Conservation (phyloP, 2,888 invertebrate species). For the Sipunculus nudus region DNA sequence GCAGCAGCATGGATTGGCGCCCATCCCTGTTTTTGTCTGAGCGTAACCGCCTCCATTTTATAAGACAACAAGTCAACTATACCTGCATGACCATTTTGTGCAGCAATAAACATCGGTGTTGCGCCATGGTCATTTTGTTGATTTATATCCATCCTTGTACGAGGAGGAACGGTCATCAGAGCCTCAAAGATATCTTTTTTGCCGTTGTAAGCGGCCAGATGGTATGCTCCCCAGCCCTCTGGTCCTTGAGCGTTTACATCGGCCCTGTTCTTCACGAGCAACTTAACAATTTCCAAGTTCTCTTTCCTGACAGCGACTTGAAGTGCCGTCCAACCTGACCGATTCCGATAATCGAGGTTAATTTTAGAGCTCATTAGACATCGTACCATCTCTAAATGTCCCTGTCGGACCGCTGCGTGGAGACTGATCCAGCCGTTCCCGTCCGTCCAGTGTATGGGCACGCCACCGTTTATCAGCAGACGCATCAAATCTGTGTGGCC, state of each 20-base stretch:
- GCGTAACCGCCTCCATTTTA: slow-evolving; percentile 22
- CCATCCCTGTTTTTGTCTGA: slow-evolving; percentile 27
- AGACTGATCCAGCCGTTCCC: slow-evolving; percentile 34
- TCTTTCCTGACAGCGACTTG: slow-evolving; percentile 32
- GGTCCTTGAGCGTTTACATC: slow-evolving; percentile 31
- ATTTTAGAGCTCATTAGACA: slow-evolving; percentile 17
- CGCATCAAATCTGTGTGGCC: slow-evolving; percentile 22
- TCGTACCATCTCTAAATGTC: slow-evolving; percentile 14
- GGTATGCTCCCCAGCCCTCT: slow-evolving; percentile 25
- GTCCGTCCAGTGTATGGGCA: slow-evolving; percentile 36
- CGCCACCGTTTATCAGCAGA: slow-evolving; percentile 13
- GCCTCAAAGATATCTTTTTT: slow-evolving; percentile 17
- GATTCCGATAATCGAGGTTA: slow-evolving; percentile 24
- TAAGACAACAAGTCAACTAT: slow-evolving; percentile 17
- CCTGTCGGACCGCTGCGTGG: slow-evolving; percentile 24
- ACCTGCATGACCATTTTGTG: slow-evolving; percentile 25
- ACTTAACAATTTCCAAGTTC: slow-evolving; percentile 14
- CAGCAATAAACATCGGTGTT: slow-evolving; percentile 34
- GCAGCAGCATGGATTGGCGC: slow-evolving; percentile 30
- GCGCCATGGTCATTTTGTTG: slow-evolving; percentile 29
- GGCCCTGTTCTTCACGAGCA: slow-evolving; percentile 20
- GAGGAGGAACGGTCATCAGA: background rate
- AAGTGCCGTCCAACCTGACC: slow-evolving; percentile 33
- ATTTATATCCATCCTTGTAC: background rate
- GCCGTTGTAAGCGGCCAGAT: slow-evolving; percentile 27